Evolutionary conservation across 2,888 invertebrate species (phyloP), one percentile per base, ranked within the genome.

Genomic region (Spilosoma lubricipeda): DNA sequence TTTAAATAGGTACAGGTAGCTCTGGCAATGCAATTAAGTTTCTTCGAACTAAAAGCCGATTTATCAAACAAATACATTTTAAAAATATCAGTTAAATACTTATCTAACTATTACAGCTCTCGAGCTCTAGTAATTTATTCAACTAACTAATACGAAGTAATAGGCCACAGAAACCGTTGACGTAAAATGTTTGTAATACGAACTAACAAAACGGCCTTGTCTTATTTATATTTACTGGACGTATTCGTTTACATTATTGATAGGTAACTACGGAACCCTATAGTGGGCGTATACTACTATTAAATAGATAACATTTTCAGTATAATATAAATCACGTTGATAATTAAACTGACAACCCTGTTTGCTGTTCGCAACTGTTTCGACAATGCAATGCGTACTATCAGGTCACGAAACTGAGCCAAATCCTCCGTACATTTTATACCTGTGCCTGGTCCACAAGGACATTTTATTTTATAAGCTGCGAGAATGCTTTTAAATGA

Each of bases 391-490:
- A 56, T 56, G 71, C 66, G 59, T 67, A 65, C 69, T 67, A 71
- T 63, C 76, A 70, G 67, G 73, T 73, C 67, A 73, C 70, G 67
- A 70, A 39, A 18, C 33, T 45, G 56, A 66, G 30, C 63, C 66
- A 75, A 70, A 72, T 71, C 63, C 70, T 73, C 70, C 42, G 63
- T 70, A 56, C 56, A 45, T 36, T 52, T 65, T 30, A 71, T 39
- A 65, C 48, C 33, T 20, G 20, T 59, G 48, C 70, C 59, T 71
- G 71, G 65, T 64, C 30, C 30, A 48, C 70, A 72, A 72, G 72
- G 70, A 70, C 75, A 48, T 68, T 71, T 15, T 36, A 36, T 36
- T 52, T 36, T 39, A 39, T 39, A 39, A 39, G 39, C 11, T 39
- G 5, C 1, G 3, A 11, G 39, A 15, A 27, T 13, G 36, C 15